A percentile compares a stretch with the other conserved stretches of the same genome.
These are phyloP conservation scores for Tetraneura akinire DNA, from an alignment of 1,140 invertebrate species.

Conservation along the genomic window DNA sequence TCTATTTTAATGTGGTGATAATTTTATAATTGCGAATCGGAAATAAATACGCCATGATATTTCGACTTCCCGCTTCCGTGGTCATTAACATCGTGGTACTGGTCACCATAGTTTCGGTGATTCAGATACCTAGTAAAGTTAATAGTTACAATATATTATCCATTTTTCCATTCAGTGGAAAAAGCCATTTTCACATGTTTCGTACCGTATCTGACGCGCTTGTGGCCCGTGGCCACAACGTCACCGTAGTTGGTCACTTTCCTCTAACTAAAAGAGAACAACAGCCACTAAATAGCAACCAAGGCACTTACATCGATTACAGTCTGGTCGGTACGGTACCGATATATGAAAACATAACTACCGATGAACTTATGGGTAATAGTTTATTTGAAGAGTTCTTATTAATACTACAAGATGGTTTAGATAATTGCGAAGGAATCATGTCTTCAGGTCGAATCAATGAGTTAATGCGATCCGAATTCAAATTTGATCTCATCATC, in stretches of 20 bases:
- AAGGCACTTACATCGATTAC: constrained; percentile 22
- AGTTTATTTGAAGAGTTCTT: not conserved
- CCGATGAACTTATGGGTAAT: not conserved
- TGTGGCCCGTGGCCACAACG: constrained; percentile 56
- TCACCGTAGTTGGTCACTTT: constrained; percentile 55
- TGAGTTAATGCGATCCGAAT: not conserved
- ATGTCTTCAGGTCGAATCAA: constrained; percentile 15
- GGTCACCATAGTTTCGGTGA: not conserved
- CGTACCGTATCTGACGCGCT: constrained; percentile 56
- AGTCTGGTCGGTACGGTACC: constrained; percentile 13
- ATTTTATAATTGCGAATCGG: too few relatives aligned
- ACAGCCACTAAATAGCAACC: too few relatives aligned
- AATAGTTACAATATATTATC: constrained; percentile 56
- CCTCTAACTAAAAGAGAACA: not conserved
- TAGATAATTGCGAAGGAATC: constrained; percentile 30
- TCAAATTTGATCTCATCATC: constrained; percentile 10
- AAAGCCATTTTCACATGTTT: constrained; percentile 59
- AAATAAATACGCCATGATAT: too few relatives aligned
- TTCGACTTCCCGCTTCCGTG: not conserved
- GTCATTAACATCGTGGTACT: not conserved
- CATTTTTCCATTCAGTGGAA: constrained; percentile 55
- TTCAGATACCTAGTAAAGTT: not conserved
- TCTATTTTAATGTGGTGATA: too few relatives aligned
- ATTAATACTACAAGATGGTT: constrained; percentile 10
- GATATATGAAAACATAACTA: constrained; percentile 14